Evolutionary conservation across 1,140 invertebrate species (phyloP).

Genomic region (Drusus annulatus): DNA sequence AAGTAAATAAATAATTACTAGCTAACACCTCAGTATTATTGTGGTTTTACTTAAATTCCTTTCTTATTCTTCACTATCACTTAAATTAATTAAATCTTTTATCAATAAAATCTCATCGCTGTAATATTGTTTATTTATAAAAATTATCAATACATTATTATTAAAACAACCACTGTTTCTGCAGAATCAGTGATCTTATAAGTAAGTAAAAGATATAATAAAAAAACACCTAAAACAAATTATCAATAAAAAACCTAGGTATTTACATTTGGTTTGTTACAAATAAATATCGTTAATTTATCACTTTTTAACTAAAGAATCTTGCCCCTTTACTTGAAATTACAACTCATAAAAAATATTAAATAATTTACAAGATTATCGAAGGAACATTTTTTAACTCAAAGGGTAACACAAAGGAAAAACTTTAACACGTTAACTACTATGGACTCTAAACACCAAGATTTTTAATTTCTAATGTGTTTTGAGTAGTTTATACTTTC

Average conservation of each 20-base stretch:
- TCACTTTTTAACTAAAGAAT: slow-evolving; percentile 28
- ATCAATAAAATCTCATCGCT: slow-evolving; percentile 18
- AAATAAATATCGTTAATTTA: slow-evolving; percentile 46
- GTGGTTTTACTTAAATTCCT: too few relatives aligned
- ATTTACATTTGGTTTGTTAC: slow-evolving; percentile 56
- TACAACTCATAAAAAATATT: too few relatives aligned
- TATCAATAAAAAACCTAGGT: slow-evolving; percentile 12
- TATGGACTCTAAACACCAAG: too few relatives aligned
- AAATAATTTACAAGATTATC: too few relatives aligned
- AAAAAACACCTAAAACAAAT: slow-evolving; percentile 22
- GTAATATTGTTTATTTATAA: slow-evolving; percentile 51
- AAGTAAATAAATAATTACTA: too few relatives aligned
- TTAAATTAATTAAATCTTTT: too few relatives aligned
- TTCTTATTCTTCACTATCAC: too few relatives aligned
- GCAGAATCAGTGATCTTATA: neutral
- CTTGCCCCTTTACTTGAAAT: too few relatives aligned
- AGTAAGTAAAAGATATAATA: neutral
- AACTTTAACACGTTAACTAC: neutral
- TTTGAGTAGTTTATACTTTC: too few relatives aligned
- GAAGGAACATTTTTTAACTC: slow-evolving; percentile 1
- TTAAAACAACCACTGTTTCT: neutral
- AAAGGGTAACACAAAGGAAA: neutral
- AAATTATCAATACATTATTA: slow-evolving; percentile 20
- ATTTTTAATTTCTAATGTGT: neutral
- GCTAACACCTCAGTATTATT: too few relatives aligned